Evolutionary conservation across 1,140 invertebrate species (phyloP).

Genomic region (Macrotrachela quadricornifera): DNA sequence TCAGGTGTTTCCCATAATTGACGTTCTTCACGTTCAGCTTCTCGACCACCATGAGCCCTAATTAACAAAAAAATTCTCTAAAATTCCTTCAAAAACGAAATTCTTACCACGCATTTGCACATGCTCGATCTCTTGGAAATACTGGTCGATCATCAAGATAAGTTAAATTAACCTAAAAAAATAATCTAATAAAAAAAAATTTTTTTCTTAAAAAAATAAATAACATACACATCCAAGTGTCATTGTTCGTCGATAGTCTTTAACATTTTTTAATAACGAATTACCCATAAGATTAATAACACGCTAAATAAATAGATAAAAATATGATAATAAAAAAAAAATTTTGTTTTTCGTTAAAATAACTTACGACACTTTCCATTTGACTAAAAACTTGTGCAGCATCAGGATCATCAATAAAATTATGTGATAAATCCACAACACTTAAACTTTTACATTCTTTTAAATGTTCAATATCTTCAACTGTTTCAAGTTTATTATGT

Average conservation of each 20-base stretch:
- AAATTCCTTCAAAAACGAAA: not conserved
- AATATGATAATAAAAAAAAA: not conserved
- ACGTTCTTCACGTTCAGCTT: conserved; percentile 7
- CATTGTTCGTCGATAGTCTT: conserved; percentile 58
- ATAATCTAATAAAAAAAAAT: conserved; percentile 15
- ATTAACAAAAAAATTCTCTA: not conserved
- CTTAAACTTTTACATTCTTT: conserved; percentile 45
- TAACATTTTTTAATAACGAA: conserved; percentile 52
- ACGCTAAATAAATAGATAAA: conserved; percentile 14
- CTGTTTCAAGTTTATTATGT: conserved; percentile 51
- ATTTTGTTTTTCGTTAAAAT: not conserved
- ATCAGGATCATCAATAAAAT: conserved; percentile 47
- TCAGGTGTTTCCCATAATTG: conserved; percentile 6
- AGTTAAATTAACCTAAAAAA: conserved; percentile 40
- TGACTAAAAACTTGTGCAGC: conserved; percentile 35
- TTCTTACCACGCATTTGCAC: conserved; percentile 62
- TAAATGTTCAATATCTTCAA: conserved; percentile 51
- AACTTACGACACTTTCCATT: conserved; percentile 31
- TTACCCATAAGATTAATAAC: conserved; percentile 59
- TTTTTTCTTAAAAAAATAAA: conserved; percentile 7
- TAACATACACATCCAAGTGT: conserved; percentile 47
- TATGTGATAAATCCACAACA: conserved; percentile 66
- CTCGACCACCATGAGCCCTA: conserved; percentile 1
- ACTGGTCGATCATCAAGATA: conserved; percentile 73
- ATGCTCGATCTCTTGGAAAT: conserved; percentile 62